A percentile compares a stretch with the other conserved stretches of the same genome.
These are phyloP conservation scores for Pterocles gutturalis DNA, from an alignment of 2,113 vertebrate species.

Conservation along the genomic window DNA sequence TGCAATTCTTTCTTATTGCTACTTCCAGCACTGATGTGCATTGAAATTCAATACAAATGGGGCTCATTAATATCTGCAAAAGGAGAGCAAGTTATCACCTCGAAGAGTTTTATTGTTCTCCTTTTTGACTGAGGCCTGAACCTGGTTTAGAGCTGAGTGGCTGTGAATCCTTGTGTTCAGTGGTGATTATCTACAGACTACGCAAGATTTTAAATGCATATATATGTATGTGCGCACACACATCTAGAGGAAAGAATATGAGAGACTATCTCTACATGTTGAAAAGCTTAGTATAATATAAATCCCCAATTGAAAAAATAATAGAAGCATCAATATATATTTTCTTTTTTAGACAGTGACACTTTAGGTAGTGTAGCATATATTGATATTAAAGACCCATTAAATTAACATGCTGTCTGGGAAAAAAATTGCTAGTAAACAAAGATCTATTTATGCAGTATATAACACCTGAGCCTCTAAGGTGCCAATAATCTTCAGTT, in stretches of 20 bases:
- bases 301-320: neutral
- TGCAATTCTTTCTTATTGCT: neutral
- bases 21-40: neutral
- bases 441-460: neutral
- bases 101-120: neutral
- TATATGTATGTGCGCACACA: neutral
- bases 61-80: neutral
- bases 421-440: neutral
- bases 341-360: neutral
- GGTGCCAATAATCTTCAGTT: neutral
- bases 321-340: neutral
- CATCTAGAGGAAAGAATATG: neutral
- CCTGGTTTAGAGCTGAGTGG: neutral
- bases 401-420: neutral
- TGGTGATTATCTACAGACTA: neutral
- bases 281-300: neutral
- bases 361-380: neutral
- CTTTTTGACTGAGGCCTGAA: neutral
- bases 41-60: neutral
- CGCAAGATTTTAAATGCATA: neutral
- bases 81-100: neutral
- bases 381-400: neutral
- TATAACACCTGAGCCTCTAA: neutral
- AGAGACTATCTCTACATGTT: neutral
- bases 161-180: neutral